phyloP scores from a whole-genome alignment of 2,888 invertebrate species.

The Bhutanitis thaidina region DNA sequence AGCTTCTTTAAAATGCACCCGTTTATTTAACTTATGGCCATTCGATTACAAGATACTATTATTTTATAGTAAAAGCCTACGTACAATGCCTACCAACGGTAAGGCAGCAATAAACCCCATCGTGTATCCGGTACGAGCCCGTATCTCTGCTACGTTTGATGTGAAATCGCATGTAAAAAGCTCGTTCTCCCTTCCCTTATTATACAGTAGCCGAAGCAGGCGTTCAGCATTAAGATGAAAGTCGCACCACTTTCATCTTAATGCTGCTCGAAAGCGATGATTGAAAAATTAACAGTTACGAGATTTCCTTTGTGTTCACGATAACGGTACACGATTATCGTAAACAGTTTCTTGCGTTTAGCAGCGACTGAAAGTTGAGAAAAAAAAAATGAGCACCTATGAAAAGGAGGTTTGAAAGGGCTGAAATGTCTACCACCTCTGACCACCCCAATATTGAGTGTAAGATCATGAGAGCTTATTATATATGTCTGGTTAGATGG shows the following conservation, averaged over 20 bases:
- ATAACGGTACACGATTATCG: neutral
- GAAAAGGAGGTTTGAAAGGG: too few species aligned
- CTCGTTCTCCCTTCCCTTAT: neutral
- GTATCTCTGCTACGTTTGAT: slow-evolving; percentile 12
- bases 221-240: slow-evolving; percentile 5
- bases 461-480: too few species aligned
- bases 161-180: slow-evolving; percentile 1
- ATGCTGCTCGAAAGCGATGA: slow-evolving; percentile 5
- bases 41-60: slow-evolving; percentile 5
- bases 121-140: slow-evolving; percentile 7
- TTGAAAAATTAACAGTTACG: slow-evolving; percentile 10
- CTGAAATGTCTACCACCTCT: too few species aligned
- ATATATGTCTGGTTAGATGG: too few species aligned
- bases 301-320: neutral
- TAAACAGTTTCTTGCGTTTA: too few species aligned
- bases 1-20: too few species aligned
- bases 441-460: too few species aligned
- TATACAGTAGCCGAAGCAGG: slow-evolving; percentile 4
- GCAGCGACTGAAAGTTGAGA: too few species aligned
- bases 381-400: too few species aligned
- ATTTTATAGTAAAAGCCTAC: slow-evolving; percentile 4
- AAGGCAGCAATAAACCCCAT: slow-evolving; percentile 9
- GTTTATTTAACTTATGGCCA: neutral
- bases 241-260: neutral
- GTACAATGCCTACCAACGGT: slow-evolving; percentile 5